phyloP scores from a whole-genome alignment of 37 sponge, comb jelly and placozoan species.

The Oscarella lobularis region DNA sequence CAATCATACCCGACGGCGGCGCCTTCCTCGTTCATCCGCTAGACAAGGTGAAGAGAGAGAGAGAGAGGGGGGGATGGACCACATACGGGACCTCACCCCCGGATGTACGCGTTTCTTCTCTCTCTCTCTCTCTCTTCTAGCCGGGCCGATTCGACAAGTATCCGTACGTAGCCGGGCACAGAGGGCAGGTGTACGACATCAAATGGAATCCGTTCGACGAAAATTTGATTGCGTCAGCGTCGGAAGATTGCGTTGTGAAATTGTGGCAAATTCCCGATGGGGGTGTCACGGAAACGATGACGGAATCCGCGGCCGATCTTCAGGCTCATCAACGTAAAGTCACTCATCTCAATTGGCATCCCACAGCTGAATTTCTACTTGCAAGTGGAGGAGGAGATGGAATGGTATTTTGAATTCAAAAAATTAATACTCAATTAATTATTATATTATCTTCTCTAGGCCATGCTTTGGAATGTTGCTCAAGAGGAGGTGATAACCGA shows the following conservation, averaged over 20 bases:
- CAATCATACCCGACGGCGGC: conserved; percentile 88
- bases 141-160: conserved; percentile 62
- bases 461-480: conserved; percentile 57
- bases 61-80: no score
- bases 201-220: conserved; percentile 91
- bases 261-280: conserved; percentile 87
- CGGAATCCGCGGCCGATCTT: neutral
- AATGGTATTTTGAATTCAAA: no score
- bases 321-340: conserved; percentile 41
- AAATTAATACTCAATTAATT: neutral
- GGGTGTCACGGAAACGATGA: conserved; percentile 33
- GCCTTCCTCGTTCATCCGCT: conserved; percentile 59
- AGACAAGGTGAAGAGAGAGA: no score
- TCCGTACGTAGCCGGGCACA: conserved; percentile 74
- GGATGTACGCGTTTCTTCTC: no score
- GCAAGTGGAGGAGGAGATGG: conserved; percentile 37
- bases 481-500: conserved; percentile 9
- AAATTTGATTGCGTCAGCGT: conserved; percentile 74
- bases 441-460: neutral
- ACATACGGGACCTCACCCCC: no score
- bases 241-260: conserved; percentile 77
- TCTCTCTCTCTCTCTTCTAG: conserved; percentile 9
- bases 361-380: conserved; percentile 69
- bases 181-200: conserved; percentile 46
- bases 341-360: conserved; percentile 69